Percentiles rank a stretch among this genome's conserved stretches.
These are phyloP conservation scores for Marasmarcha lunaedactyla DNA, from an alignment of 2,888 invertebrate genomes.

Conservation along the genomic window DNA sequence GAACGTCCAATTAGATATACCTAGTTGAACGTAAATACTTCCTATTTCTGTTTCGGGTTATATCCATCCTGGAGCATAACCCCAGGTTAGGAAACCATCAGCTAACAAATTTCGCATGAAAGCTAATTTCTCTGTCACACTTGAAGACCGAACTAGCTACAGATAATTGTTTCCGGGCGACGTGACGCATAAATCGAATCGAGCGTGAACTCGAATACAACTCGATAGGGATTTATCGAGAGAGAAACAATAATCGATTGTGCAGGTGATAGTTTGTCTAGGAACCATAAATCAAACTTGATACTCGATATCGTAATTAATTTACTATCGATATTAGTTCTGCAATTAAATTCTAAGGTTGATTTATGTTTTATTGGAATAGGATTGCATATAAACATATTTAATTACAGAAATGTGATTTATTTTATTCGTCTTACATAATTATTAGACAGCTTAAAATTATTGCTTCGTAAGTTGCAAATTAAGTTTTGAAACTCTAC, in stretches of 20 bases:
- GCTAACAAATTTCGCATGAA: slow-evolving; percentile 29
- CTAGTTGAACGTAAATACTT: no score
- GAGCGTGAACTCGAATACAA: slow-evolving; percentile 33
- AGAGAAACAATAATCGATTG: slow-evolving; percentile 30
- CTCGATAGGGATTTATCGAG: slow-evolving; percentile 33
- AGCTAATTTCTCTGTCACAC: slow-evolving; percentile 39
- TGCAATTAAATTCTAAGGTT: neutral
- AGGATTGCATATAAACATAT: no score
- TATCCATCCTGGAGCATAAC: slow-evolving; percentile 34
- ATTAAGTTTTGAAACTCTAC: no score
- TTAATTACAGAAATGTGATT: no score
- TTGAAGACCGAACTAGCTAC: slow-evolving; percentile 21
- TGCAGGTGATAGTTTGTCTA: slow-evolving; percentile 23
- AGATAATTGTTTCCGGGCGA: slow-evolving; percentile 42
- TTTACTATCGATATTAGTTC: slow-evolving; percentile 4
- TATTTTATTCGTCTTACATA: no score
- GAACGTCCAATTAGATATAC: no score
- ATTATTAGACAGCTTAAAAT: no score
- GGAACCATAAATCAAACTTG: neutral
- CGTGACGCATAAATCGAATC: slow-evolving; percentile 46
- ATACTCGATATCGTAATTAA: neutral
- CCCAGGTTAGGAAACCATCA: slow-evolving; percentile 31
- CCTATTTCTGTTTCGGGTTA: neutral
- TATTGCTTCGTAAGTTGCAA: no score
- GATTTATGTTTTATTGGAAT: no score